Evolutionary conservation across 2,888 invertebrate genomes (phyloP), one percentile per base, ranked within the genome.

Genomic region (Dilophus febrilis): DNA sequence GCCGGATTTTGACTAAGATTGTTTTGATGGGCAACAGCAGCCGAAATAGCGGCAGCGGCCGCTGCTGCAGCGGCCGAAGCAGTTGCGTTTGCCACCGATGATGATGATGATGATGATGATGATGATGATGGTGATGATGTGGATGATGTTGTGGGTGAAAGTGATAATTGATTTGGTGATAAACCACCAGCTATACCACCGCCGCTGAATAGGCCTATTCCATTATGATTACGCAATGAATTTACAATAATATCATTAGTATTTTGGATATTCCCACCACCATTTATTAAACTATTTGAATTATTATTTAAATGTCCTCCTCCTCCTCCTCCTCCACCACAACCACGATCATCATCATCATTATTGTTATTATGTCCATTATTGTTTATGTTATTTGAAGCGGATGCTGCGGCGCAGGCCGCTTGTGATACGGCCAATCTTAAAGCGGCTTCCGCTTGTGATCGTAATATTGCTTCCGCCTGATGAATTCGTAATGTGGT

Each of bases 371-470:
- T 41, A 37, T 18, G 16, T 16, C 28, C 34, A 13, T 35, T 35
- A n/a, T 29, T 35, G 22, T 31, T 26, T 26, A 31, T 35, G 36
- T 46, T 46, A 44, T 49, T 50, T 5, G 4, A 7, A 45, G 48
- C 50, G 14, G 52, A 52, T 8, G 64, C 66, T 38, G 66, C 69
- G 2, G 68, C 71, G 1, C 70, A 71, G 0, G 71, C 71, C 1
- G 76, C 77, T 53, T 81, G 80, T 8, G 74, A 74, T 47, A 86
- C 86, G 28, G 86, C 87, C 42, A 87, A 60, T 51, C 87, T 69
- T 29, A 88, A 66, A 6, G 81, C 80, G 1, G 85, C 85, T 58
- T 87, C 87, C 1, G 86, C 86, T 54, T 88, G 87, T 49, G 83
- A 82, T 53, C 87, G 69, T 17, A 88, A 64, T 38, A 87, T 65